Percentiles rank a stretch among this genome's conserved stretches.
phyloP scores from a whole-genome alignment of 2,888 invertebrate genomes.

The Dicranocentrus wangi region DNA sequence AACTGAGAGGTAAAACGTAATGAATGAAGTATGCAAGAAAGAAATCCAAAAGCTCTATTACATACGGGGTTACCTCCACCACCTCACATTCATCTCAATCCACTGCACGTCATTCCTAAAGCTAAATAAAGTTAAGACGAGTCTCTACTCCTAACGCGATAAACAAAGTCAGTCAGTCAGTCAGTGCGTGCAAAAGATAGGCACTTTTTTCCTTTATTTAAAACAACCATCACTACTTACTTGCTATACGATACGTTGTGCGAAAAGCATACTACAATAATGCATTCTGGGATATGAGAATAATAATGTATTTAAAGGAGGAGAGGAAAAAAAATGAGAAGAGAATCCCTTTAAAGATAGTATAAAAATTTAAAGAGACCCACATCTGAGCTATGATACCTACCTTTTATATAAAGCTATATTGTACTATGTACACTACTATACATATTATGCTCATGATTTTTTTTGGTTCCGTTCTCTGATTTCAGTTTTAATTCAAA shows the following conservation, averaged over 20 bases:
- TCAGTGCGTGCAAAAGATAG: conserved; percentile 4
- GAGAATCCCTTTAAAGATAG: too few relatives aligned
- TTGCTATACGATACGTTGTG: neutral
- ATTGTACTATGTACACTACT: neutral
- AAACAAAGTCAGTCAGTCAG: conserved; percentile 32
- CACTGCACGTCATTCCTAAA: too few relatives aligned
- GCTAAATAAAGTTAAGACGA: conserved; percentile 22
- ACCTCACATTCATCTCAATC: too few relatives aligned
- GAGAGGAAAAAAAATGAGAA: too few relatives aligned
- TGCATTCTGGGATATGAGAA: neutral
- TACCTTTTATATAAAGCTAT: too few relatives aligned
- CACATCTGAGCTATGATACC: too few relatives aligned
- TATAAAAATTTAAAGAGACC: too few relatives aligned
- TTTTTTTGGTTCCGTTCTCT: conserved; percentile 16
- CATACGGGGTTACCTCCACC: too few relatives aligned
- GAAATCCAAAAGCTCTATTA: too few relatives aligned
- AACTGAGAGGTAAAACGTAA: neutral
- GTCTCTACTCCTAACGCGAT: neutral
- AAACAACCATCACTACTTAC: neutral
- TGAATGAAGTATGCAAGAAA: conserved; percentile 29
- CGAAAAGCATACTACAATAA: neutral
- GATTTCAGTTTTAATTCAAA: conserved; percentile 13
- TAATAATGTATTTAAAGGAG: neutral
- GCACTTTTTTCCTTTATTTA: neutral
- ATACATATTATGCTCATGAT: neutral